A percentile compares a stretch with the other conserved stretches of the same genome.
Evolutionary conservation across 1,140 invertebrate genomes (phyloP).

Genomic region (Teleopsis dalmanni): DNA sequence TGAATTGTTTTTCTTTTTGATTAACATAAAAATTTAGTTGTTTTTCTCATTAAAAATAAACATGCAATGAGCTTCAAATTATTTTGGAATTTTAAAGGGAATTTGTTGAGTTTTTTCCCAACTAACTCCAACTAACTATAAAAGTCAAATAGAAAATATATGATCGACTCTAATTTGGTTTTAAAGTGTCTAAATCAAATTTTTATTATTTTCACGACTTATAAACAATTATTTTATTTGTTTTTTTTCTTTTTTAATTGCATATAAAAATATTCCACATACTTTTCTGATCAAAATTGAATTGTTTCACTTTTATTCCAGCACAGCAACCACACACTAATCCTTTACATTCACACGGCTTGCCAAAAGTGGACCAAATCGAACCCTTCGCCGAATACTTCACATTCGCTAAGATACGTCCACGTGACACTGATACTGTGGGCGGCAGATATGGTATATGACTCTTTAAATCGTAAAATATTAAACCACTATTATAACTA

Average conservation of each 20-base stretch:
- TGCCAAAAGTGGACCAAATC: conserved; percentile 38
- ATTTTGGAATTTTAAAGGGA: too few relatives aligned
- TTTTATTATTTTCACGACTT: neutral
- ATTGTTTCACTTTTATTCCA: conserved; percentile 34
- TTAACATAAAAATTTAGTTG: too few relatives aligned
- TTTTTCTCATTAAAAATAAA: too few relatives aligned
- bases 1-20: too few relatives aligned
- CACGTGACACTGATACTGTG: conserved; percentile 35
- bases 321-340: conserved; percentile 32
- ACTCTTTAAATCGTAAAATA: conserved; percentile 31
- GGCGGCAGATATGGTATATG: conserved; percentile 29
- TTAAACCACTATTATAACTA: conserved; percentile 35
- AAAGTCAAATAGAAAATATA: too few relatives aligned
- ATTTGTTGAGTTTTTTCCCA: too few relatives aligned
- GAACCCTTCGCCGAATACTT: conserved; percentile 36
- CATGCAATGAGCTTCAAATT: too few relatives aligned
- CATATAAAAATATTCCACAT: conserved; percentile 9
- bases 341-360: conserved; percentile 30
- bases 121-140: too few relatives aligned
- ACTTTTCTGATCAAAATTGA: conserved; percentile 37
- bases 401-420: conserved; percentile 29
- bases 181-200: neutral
- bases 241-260: neutral
- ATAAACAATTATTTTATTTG: neutral
- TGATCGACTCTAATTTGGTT: neutral